phyloP scores from a whole-genome alignment of 2,797 vertebrate genomes.

The Rhodeus uyekii region DNA sequence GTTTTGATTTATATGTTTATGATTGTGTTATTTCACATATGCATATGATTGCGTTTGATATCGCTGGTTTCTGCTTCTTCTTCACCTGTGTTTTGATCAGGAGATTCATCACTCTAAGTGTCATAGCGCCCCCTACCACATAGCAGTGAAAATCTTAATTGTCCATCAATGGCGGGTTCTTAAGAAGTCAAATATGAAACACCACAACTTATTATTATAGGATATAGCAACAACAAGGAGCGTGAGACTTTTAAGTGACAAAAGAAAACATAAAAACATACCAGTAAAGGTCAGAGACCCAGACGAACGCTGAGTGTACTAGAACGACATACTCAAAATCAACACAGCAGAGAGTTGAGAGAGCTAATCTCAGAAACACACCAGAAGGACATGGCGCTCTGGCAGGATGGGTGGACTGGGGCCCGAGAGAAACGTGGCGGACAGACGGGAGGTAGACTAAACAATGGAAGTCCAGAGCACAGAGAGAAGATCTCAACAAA shows the following conservation, averaged over 20 bases:
- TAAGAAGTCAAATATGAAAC: background rate
- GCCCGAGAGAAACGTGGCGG: background rate
- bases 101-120: background rate
- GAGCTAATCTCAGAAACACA: slow-evolving; percentile 16
- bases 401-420: slow-evolving; percentile 40
- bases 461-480: slow-evolving; percentile 30
- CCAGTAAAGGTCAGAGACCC: background rate
- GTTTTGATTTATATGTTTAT: background rate
- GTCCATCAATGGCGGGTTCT: background rate
- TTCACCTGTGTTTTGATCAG: background rate
- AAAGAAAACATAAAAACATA: background rate
- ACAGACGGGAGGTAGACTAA: slow-evolving; percentile 46
- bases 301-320: slow-evolving; percentile 11
- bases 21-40: too few relatives aligned
- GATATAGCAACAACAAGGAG: background rate
- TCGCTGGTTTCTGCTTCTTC: background rate
- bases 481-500: slow-evolving; percentile 12
- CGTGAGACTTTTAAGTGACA: background rate
- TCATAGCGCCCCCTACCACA: background rate
- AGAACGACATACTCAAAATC: slow-evolving; percentile 10
- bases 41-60: background rate
- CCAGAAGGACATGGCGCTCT: background rate
- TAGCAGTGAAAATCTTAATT: too few relatives aligned
- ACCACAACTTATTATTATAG: background rate
- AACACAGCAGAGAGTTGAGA: background rate